Percentiles rank a stretch among this genome's conserved stretches.
These are phyloP conservation scores for Esox niger DNA, from an alignment of 2,113 vertebrate species.

Conservation along the genomic window DNA sequence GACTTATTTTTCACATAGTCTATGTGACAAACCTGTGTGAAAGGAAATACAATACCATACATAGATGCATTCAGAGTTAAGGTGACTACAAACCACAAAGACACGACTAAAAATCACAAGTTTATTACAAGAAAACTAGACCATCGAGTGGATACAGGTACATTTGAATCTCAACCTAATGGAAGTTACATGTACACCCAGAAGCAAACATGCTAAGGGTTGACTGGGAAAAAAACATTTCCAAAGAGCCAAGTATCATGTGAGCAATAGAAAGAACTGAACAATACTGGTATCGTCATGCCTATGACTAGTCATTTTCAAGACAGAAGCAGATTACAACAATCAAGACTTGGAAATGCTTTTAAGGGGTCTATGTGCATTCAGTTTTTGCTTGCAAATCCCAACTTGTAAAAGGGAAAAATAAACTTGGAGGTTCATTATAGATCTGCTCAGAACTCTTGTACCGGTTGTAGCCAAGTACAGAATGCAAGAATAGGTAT, in stretches of 20 bases:
- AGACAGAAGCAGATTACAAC: not conserved
- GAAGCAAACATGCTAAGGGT: not conserved
- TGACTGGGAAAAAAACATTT: not conserved
- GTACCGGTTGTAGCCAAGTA: not conserved
- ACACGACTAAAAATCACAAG: not conserved
- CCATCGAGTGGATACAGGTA: not conserved
- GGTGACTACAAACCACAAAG: not conserved
- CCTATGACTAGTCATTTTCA: not conserved
- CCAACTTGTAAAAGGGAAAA: not conserved
- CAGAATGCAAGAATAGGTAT: not conserved
- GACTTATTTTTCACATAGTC: slow-evolving; percentile 99
- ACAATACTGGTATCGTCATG: not conserved
- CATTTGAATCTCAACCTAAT: not conserved
- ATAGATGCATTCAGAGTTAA: not conserved
- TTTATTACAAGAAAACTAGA: not conserved
- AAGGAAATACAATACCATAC: too few relatives aligned
- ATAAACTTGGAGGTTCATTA: not conserved
- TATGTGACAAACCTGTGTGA: slow-evolving; percentile 87
- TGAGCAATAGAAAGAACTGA: not conserved
- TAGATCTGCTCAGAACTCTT: not conserved
- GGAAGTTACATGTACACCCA: not conserved
- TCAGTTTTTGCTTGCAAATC: not conserved
- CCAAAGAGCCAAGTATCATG: not conserved
- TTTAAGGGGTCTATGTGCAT: not conserved
- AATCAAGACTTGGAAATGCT: too few relatives aligned